Base-by-base conservation (phyloP, 2,888 invertebrate species). In the Agrochola lychnidis region DNA sequence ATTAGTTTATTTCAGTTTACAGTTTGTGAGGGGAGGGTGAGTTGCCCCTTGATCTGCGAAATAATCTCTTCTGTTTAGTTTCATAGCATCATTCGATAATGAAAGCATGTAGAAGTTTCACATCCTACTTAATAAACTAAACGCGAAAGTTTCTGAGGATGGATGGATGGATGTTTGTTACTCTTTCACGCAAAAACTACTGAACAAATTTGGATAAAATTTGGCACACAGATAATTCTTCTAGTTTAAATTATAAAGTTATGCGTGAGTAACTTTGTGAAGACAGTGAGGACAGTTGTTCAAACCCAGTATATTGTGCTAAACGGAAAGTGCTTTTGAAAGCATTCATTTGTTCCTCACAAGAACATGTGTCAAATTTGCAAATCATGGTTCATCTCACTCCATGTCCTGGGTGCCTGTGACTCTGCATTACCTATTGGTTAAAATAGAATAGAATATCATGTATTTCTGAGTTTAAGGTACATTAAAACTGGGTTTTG, bases 1-100 rank as follows among this genome's bases (percentile, higher is more conserved):
- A 75, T 78, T 79, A 82, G 78, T 82, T 56, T 68, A 64, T 84
- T 84, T 70, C 79, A 71, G 78, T 81, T 69, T 66, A 76, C 76
- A 68, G 70, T 84, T 82, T 76, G 45, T 69, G 25, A 61, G 70
- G 48, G 61, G 30, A 30, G 51, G n/a, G 40, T 30, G 51, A 42
- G 53, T 48, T 36, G 45, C 14, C 19, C 53, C 66, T 66, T 53
- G 25, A 70, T 51, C 51, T 51, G 51, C 14, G 25, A 36, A 51
- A 59, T 51, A 30, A 25, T 51, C 16, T 59, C 6, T 51, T 42
- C 14, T 10, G 69, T 61, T 64, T 25, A 53, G 40, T 61, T 74
- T 64, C 19, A 30, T 14, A 63, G 16, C 25, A 62, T 36, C 16
- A n/a, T 51, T n/a, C 1, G 19, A 30, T 40, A 42, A n/a, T 72